Evolutionary conservation across 2,113 vertebrate species (phyloP).

Genomic region (Spea bombifrons): DNA sequence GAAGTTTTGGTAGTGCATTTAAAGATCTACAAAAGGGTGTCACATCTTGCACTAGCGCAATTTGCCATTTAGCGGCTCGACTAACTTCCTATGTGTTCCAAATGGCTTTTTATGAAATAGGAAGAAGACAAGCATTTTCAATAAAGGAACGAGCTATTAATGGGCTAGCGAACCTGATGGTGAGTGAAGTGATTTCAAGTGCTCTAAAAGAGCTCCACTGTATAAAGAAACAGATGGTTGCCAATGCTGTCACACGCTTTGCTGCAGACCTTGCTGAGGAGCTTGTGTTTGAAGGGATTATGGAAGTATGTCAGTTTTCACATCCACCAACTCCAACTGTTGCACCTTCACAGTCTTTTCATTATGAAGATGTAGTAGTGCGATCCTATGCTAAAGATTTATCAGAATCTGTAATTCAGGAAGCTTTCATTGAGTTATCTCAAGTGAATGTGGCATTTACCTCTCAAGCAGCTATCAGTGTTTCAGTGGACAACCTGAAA

Average conservation of each 20-base stretch:
- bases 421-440: slow-evolving; percentile 95
- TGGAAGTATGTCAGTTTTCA: slow-evolving; percentile 98
- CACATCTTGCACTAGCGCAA: slow-evolving; percentile 84
- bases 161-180: slow-evolving; percentile 83
- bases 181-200: slow-evolving; percentile 84
- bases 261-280: slow-evolving; percentile 93
- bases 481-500: slow-evolving; percentile 85
- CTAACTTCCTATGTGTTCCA: slow-evolving; percentile 92
- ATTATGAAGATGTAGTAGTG: slow-evolving; percentile 81
- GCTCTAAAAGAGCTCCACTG: slow-evolving; percentile 86
- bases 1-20: slow-evolving; percentile 88
- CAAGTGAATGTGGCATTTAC: slow-evolving; percentile 87
- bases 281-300: slow-evolving; percentile 94
- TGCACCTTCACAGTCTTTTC: slow-evolving; percentile 70
- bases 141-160: slow-evolving; percentile 86
- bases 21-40: slow-evolving; percentile 92
- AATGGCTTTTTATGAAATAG: slow-evolving; percentile 95
- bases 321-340: slow-evolving; percentile 79
- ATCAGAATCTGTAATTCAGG: slow-evolving; percentile 95
- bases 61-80: slow-evolving; percentile 87
- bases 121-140: slow-evolving; percentile 79
- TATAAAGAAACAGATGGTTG: slow-evolving; percentile 92
- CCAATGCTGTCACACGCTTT: slow-evolving; percentile 80
- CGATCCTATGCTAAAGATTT: slow-evolving; percentile 89
- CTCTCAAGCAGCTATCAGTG: slow-evolving; percentile 87